Evolutionary conservation across 2,113 vertebrate genomes (phyloP), one percentile per base, ranked within the genome.

Genomic region (Perca schrenkii): DNA sequence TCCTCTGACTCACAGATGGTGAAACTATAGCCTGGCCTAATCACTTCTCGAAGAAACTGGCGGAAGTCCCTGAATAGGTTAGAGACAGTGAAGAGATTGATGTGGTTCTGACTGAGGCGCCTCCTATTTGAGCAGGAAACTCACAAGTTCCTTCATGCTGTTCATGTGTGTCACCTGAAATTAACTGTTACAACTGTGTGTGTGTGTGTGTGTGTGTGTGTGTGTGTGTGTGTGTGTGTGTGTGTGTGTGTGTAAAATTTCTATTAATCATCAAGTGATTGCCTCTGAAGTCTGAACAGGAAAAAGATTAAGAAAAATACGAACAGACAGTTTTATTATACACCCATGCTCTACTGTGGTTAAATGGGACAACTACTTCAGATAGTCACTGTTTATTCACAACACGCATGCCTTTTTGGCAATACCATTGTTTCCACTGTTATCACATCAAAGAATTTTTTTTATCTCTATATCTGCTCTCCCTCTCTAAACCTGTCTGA

Each of bases 401-500:
- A 46, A 53, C n/a, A 34, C 65, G 52, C 8, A 40, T 62, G 13
- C 47, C 8, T 28, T 10, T 65, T 62, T 22, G 49, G 8, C 49
- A 60, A 46, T 19, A 70, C 40, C 21, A 67, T 43, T 14, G 14
- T n/a, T 19, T 43, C 8, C 15, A 52, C 8, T n/a, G 19, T 72
- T 21, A 15, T 58, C 47, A 46, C 21, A 68, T 49, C 46, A 61
- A 15, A 67, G 36, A 11, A 15, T 54, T 1, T 36, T 31, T 54
- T 1, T 36, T 31, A 4, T 54, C 22, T 69, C 11, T 31, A 19
- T 53, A 10, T 36, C 15, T 65, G 25, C 47, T 25, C 65, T 60
- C 2, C 6, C 21, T 31, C 6, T 14, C 47, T 19, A 7, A 90
- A 90, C 85, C 83, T 72, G 90, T 84, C 86, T 57, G 70, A 83